Evolutionary conservation across 2,113 vertebrate genomes (phyloP).

Genomic region (Chionis minor): DNA sequence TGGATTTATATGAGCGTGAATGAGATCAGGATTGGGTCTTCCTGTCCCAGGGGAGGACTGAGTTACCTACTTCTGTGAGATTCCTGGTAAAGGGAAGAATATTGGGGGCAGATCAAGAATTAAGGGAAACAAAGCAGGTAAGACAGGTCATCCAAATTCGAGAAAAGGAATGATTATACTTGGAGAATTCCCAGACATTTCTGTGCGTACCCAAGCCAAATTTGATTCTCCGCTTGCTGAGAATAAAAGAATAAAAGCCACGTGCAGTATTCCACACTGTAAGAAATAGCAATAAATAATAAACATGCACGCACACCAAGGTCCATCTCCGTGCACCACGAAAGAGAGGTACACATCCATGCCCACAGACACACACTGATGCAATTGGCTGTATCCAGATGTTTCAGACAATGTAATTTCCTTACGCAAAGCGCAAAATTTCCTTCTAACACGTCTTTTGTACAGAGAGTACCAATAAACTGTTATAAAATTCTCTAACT

Average conservation of each 20-base stretch:
- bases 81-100: neutral
- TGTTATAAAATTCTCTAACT: accelerated
- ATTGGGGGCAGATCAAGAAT: neutral
- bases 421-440: neutral
- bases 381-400: neutral
- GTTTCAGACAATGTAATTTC: neutral
- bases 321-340: neutral
- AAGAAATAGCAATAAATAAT: neutral
- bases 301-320: neutral
- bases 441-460: no score
- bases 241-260: neutral
- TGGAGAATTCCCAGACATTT: neutral
- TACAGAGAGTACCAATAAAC: neutral
- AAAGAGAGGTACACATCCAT: neutral
- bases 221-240: neutral
- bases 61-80: neutral
- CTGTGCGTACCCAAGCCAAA: neutral
- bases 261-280: neutral
- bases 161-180: neutral
- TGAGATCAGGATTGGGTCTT: neutral
- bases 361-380: neutral
- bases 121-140: neutral
- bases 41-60: neutral
- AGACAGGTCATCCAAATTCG: neutral
- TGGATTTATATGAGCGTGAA: neutral